Evolutionary conservation across 2,797 vertebrate genomes (phyloP), one percentile per base, ranked within the genome.

Genomic region (Eospalax fontanierii): DNA sequence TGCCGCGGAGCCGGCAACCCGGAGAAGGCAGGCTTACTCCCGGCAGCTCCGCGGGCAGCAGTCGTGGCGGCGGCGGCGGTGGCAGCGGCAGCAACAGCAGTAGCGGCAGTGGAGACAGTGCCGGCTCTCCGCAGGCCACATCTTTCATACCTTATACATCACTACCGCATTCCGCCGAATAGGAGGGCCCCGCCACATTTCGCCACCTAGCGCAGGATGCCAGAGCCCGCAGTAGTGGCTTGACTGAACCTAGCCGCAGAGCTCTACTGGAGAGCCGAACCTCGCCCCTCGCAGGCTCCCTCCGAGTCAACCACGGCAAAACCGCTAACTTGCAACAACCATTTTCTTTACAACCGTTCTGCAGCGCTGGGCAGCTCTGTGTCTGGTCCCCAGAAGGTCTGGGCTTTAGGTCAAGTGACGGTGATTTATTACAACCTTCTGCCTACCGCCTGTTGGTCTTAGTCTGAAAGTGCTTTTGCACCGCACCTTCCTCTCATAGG

Each of bases 101-200:
- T n/a, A 74, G 76, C 79, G 84, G 97, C 97, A 57, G 93, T 90
- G 92, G 94, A 97, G 97, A 97, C 89, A 96, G 96, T 97, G 95
- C 97, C 81, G 94, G 95, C 97, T 93, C 97, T 98, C 98, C 93
- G 98, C 98, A 98, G 98, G 98, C 98, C 98, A 98, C 98, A 98
- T 98, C 98, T 97, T 98, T 98, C 98, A 97, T 96, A 98, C 98
- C 97, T 97, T 98, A 97, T 97, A 98, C 98, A 98, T 98, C 97
- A 98, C 98, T 99, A 99, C 99, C 99, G 98, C 99, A 99, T 98
- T 99, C 98, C 98, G 98, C 98, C 98, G 98, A 99, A 98, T 98
- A 99, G 98, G 98, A 98, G 98, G 97, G 95, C 98, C 97, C 94
- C 84, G 86, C 96, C 78, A 96, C 98, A 94, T 96, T 97, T 96